Evolutionary conservation across 2,113 vertebrate genomes (phyloP), one percentile per base, ranked within the genome.

Genomic region (Hyaena hyaena): DNA sequence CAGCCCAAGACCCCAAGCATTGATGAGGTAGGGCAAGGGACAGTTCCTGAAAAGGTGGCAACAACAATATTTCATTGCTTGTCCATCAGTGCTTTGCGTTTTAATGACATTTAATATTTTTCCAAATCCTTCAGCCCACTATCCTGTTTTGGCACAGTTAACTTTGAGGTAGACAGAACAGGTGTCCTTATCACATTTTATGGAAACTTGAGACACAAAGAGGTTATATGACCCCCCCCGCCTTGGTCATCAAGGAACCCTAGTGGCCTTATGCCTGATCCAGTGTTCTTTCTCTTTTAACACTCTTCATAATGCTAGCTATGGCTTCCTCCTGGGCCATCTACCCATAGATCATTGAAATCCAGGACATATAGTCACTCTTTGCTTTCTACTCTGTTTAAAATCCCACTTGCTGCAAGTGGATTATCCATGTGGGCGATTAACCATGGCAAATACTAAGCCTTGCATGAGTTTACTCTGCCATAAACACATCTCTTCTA

Each of bases 401-500:
- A 74, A 96, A 88, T 55, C 39, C 94, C 87, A 90, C 79, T 95
- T 68, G 33, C 87, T 93, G 12, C 45, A 92, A 83, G 26, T 88
- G 71, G 53, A 50, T 80, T 88, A 69, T 76, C 19, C 86, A 61
- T 48, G 11, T 63, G 82, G n/a, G 55, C 74, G 68, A 94, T 87
- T 93, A 96, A 96, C 73, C 71, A 14, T 24, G 65, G 28, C 74
- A 85, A 84, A 55, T 63, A 33, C 45, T 50, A 83, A 79, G 58
- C 71, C 71, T 31, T 90, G n/a, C 0, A 0, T 86, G 79, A 91
- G 35, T 80, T 91, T 84, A 23, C 68, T 96, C 69, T 86, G 39
- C 43, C 48, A 55, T 65, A 91, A 96, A 95, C 53, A 95, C 84
- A 61, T 95, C 55, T 97, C 53, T 86, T 93, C 92, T 92, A 28